Base-by-base conservation (phyloP, 2,888 invertebrate species). In the Leucophenga montana region DNA sequence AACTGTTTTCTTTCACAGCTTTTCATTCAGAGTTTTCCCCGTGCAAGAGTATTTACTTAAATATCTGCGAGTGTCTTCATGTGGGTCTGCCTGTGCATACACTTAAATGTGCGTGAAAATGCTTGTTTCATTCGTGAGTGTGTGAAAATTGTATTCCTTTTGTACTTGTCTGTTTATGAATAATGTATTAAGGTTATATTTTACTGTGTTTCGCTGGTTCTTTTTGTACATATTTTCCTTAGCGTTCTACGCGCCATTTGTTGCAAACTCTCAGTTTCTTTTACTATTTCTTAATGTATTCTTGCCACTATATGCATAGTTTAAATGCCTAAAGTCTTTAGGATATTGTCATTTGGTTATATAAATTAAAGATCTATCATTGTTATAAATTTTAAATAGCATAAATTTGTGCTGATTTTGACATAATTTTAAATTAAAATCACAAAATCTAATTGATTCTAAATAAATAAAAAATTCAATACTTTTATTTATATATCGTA, bases 111-210 rank as follows among this genome's bases (percentile, higher is more conserved):
- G 61, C 20, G 27, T 22, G 56, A 56, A 59, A 59, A 33, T 33
- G 27, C 16, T 59, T 56, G 11, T 50, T 50, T 20, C 59, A 13
- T 5, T 44, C 11, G 53, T 11, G 39, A 33, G 68, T 62, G 39
- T 39, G 53, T 67, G 62, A 53, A 59, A 62, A 67, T 57, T 59
- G 31, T 59, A 50, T 65, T 53, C 20, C 27, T 65, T 48, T 59
- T 61, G 27, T 53, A 14, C 27, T 65, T 48, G 20, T 66, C 13
- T 66, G 54, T 54, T 78, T 79, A 79, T 79, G 79, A 79, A 79
- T 79, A 79, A 79, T 79, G 79, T 71, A 79, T 79, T 68, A 75
- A 78, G 72, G 73, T 27, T 27, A 27, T 27, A 27, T 4, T 27
- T 27, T 27, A 27, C 27, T 3, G 27, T 4, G 27, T 27, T n/a